A percentile compares a stretch with the other conserved stretches of the same genome.
phyloP scores from a whole-genome alignment of 2,888 invertebrate species.

The Smittia aterrima region DNA sequence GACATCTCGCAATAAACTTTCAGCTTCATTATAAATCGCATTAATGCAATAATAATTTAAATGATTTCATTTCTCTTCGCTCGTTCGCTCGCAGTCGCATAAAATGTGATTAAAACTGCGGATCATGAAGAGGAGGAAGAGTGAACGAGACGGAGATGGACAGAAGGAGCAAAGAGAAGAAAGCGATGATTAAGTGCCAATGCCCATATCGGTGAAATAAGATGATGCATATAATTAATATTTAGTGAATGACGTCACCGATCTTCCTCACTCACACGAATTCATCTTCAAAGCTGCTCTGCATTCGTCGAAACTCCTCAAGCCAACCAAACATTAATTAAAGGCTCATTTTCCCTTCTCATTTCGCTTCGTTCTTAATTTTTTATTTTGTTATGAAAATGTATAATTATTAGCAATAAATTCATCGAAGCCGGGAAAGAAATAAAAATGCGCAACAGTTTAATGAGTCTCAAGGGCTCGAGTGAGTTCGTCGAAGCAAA shows the following conservation, averaged over 20 bases:
- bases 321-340: background rate
- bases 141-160: background rate
- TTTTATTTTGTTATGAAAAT: slow-evolving; percentile 26
- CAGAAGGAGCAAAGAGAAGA: slow-evolving; percentile 3
- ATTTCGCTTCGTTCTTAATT: slow-evolving; percentile 22
- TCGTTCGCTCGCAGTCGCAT: background rate
- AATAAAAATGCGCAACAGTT: slow-evolving; percentile 14
- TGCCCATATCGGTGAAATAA: slow-evolving; percentile 29
- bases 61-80: slow-evolving; percentile 3
- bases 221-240: slow-evolving; percentile 22
- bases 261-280: too few species aligned
- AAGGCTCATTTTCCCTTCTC: slow-evolving; percentile 8
- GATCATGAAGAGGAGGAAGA: background rate
- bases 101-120: background rate
- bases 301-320: too few species aligned
- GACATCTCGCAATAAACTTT: background rate
- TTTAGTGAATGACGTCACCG: background rate
- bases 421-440: slow-evolving; percentile 29
- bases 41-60: slow-evolving; percentile 11
- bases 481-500: slow-evolving; percentile 3
- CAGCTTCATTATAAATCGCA: slow-evolving; percentile 8
- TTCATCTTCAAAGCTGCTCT: too few species aligned
- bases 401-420: slow-evolving; percentile 42
- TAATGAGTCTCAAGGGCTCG: slow-evolving; percentile 23
- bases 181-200: slow-evolving; percentile 34